Evolutionary conservation across 2,888 invertebrate species (phyloP).

Genomic region (Alviniconcha strummeri): DNA sequence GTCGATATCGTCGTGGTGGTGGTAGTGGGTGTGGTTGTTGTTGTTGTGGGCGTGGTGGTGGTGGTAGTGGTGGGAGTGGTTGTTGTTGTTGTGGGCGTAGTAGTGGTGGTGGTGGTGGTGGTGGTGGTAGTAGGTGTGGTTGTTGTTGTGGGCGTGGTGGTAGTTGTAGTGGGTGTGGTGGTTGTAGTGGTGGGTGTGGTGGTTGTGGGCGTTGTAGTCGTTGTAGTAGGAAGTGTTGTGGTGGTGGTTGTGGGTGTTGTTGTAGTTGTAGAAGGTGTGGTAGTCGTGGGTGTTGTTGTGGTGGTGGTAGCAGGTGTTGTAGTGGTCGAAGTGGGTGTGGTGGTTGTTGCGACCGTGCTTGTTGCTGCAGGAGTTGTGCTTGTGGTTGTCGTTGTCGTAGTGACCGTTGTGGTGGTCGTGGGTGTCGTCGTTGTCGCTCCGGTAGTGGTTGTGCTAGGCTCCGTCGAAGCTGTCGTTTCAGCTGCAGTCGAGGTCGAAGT

Average conservation of each 20-base stretch:
- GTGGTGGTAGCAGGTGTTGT: background rate
- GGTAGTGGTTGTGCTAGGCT: background rate
- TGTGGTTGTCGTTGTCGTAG: background rate
- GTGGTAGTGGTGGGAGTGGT: conserved; percentile 11
- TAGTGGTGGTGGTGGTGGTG: background rate
- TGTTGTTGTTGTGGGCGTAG: background rate
- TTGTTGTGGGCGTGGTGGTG: background rate
- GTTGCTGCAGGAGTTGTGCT: background rate
- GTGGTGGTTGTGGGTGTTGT: background rate
- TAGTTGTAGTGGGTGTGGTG: background rate
- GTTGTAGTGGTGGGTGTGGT: background rate
- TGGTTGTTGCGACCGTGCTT: background rate
- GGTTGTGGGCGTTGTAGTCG: background rate
- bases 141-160: background rate
- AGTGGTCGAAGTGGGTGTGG: background rate
- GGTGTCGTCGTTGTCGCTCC: background rate
- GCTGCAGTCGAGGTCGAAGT: background rate
- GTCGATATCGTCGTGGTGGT: background rate
- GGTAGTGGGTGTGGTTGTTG: background rate
- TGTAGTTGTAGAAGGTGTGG: background rate
- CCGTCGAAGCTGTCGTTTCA: background rate
- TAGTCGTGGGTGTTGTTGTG: background rate
- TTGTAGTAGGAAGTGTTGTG: background rate
- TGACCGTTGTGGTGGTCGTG: background rate
- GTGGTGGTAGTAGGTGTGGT: background rate